Conservation (phyloP, 2,888 invertebrate genomes). For the Quadroppia sp. region DNA sequence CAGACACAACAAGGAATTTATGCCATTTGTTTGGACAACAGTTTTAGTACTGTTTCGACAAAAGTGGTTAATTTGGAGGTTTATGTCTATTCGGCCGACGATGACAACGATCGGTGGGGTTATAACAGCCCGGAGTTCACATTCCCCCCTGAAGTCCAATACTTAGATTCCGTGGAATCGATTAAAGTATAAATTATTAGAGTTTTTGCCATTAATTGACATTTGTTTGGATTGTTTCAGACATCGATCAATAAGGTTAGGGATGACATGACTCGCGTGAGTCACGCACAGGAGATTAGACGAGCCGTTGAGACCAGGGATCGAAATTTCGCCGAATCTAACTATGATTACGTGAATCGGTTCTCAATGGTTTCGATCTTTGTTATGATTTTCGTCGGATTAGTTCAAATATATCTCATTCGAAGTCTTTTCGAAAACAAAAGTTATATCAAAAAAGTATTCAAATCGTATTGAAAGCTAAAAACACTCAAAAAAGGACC, state of each 20-base stretch:
- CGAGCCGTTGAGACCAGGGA: conserved; percentile 74
- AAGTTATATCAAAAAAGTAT: conserved; percentile 51
- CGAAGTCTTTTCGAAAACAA: conserved; percentile 70
- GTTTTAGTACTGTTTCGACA: conserved; percentile 71
- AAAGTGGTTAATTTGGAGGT: conserved; percentile 81
- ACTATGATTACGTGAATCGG: conserved; percentile 72
- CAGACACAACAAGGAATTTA: conserved; percentile 64
- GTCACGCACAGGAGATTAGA: conserved; percentile 59
- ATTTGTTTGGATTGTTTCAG: conserved; percentile 50
- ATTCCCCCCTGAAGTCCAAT: conserved; percentile 57
- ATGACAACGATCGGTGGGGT: conserved; percentile 55
- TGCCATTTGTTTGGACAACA: conserved; percentile 81
- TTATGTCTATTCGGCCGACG: conserved; percentile 57
- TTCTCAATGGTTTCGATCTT: conserved; percentile 71
- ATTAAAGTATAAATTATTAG: conserved; percentile 52
- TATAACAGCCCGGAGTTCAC: conserved; percentile 55
- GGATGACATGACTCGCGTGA: conserved; percentile 51
- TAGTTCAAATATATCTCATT: conserved; percentile 70
- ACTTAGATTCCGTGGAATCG: conserved; percentile 58
- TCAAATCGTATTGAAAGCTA: conserved; percentile 30
- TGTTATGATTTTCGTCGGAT: conserved; percentile 68
- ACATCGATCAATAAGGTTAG: conserved; percentile 64
- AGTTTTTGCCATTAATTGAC: not conserved
- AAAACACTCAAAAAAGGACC: conserved; percentile 31
- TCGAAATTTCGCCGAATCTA: conserved; percentile 72